A percentile compares a stretch with the other conserved stretches of the same genome.
phyloP scores from a whole-genome alignment of 2,797 vertebrate species.

The Nannoperca obscura region DNA sequence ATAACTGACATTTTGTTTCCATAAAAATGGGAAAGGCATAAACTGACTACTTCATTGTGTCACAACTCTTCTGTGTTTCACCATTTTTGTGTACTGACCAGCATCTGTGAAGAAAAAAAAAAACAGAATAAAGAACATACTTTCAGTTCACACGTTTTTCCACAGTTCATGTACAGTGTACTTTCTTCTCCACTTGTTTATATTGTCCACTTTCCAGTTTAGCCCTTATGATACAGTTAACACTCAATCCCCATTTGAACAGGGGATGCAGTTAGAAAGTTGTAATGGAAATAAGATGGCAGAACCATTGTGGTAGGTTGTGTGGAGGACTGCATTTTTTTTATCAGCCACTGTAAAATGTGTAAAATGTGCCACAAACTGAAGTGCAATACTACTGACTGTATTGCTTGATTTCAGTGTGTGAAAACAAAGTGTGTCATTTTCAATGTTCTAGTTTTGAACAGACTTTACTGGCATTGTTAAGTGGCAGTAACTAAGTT shows the following conservation, averaged over 20 bases:
- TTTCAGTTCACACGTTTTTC: not conserved
- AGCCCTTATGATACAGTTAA: not conserved
- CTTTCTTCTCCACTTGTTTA: not conserved
- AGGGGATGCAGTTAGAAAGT: not conserved
- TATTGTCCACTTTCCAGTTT: not conserved
- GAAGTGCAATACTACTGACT: not conserved
- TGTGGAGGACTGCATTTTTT: not conserved
- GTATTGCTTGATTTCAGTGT: not conserved
- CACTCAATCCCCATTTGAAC: not conserved
- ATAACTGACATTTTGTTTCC: slow-evolving; percentile 81
- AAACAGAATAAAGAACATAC: not conserved
- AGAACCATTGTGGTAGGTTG: not conserved
- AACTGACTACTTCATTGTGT: slow-evolving; percentile 32
- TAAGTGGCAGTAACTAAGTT: no score
- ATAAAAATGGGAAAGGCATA: slow-evolving; percentile 65
- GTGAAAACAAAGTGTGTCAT: not conserved
- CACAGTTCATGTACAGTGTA: not conserved
- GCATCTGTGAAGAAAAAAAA: not conserved
- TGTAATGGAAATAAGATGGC: not conserved
- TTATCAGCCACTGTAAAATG: slow-evolving; percentile 13
- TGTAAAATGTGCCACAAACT: not conserved
- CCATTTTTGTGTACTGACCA: slow-evolving; percentile 7
- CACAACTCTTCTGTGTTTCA: slow-evolving; percentile 29
- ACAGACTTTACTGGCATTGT: not conserved
- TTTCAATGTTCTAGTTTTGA: not conserved